These are phyloP conservation scores for Helogale parvula DNA, from an alignment of 2,113 vertebrate genomes.

Conservation along the genomic window DNA sequence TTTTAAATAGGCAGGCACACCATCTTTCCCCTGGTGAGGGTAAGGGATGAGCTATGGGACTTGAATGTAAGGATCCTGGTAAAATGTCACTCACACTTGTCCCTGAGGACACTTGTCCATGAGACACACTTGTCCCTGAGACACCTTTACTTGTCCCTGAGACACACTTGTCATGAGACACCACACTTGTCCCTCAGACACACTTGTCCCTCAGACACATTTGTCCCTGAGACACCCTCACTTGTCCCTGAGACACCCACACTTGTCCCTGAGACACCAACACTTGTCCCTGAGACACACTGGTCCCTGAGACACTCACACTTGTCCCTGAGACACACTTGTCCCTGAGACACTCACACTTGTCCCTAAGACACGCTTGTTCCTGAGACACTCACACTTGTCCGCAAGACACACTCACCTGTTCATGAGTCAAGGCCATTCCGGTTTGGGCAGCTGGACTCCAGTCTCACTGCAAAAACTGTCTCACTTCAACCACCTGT, in stretches of 20 bases:
- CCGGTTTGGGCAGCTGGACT: background rate
- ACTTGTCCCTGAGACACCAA: no score
- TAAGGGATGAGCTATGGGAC: background rate
- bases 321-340: background rate
- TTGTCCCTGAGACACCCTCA: background rate
- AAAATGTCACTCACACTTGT: background rate
- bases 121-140: background rate
- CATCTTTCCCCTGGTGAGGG: background rate
- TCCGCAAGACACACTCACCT: background rate
- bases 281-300: no score
- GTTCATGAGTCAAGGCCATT: background rate
- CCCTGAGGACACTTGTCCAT: background rate
- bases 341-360: background rate
- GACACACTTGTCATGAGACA: background rate
- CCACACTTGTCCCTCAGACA: background rate
- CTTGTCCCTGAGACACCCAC: background rate
- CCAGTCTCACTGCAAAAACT: background rate
- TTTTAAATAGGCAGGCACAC: conserved; percentile 24
- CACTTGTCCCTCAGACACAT: background rate
- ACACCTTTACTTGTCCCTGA: background rate
- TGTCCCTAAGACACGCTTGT: background rate
- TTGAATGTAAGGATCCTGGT: background rate
- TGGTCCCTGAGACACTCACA: background rate
- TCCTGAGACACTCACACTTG: background rate
- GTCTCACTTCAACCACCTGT: background rate